These are phyloP conservation scores for Andinoacara biseriatus DNA, from an alignment of 2,113 vertebrate genomes.

Conservation along the genomic window DNA sequence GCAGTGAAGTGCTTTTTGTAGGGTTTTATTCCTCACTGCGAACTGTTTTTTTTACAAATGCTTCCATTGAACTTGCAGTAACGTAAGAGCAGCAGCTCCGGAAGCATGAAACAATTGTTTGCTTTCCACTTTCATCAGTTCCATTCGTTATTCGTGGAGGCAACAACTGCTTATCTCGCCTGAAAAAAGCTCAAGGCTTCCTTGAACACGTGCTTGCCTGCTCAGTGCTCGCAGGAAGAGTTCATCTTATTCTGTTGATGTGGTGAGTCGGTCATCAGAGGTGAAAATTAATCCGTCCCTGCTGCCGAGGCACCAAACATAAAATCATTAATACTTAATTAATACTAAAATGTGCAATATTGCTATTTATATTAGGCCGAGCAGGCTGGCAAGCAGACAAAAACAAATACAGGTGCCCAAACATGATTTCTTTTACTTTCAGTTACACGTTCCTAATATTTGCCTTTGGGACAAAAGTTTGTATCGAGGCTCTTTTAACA, in stretches of 20 bases:
- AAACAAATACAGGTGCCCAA: no score
- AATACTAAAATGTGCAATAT: neutral
- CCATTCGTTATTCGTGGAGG: neutral
- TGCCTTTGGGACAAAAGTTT: neutral
- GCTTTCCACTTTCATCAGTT: neutral
- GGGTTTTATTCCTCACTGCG: neutral
- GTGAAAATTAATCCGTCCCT: neutral
- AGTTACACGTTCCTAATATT: neutral
- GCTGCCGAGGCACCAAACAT: neutral
- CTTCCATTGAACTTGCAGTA: neutral
- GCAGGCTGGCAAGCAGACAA: no score
- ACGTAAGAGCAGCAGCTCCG: neutral
- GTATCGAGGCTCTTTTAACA: neutral
- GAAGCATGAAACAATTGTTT: neutral
- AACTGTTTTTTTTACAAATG: neutral
- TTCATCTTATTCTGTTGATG: neutral
- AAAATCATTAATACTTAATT: neutral
- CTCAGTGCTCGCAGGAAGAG: neutral
- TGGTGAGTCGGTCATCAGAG: neutral
- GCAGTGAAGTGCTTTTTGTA: no score
- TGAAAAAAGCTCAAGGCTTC: neutral
- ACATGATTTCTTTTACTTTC: neutral
- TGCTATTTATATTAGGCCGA: no score
- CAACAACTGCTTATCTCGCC: neutral
- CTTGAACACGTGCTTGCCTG: neutral